These are phyloP conservation scores for Sarcophaga variegata DNA, from an alignment of 2,888 invertebrate species.

Conservation along the genomic window DNA sequence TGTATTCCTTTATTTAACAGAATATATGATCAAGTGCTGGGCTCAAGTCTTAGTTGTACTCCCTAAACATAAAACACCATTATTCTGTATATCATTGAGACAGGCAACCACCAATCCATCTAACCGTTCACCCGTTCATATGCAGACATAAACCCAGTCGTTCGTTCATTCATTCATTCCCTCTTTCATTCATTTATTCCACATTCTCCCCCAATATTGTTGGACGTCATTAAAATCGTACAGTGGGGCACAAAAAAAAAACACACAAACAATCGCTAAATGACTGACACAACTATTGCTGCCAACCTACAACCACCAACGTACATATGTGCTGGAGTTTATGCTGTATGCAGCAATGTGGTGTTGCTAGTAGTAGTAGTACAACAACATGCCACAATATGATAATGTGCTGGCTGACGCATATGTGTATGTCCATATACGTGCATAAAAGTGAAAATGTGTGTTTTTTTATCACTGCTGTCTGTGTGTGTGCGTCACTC, in stretches of 20 bases:
- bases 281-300: no score
- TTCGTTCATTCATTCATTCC: not conserved
- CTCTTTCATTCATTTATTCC: conserved; percentile 12
- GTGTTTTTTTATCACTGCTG: no score
- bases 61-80: conserved; percentile 46
- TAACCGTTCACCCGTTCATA: conserved; percentile 20
- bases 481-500: not conserved
- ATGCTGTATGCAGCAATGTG: conserved; percentile 26
- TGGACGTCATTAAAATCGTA: no score
- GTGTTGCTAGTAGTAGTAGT: not conserved
- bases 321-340: no score
- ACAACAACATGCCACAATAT: conserved; percentile 30
- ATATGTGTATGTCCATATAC: not conserved
- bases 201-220: not conserved
- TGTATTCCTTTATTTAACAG: not conserved
- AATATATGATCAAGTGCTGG: not conserved
- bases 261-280: no score
- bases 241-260: no score
- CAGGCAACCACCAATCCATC: conserved; percentile 3
- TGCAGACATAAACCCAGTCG: not conserved
- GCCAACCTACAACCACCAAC: no score
- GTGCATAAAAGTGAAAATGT: not conserved
- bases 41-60: conserved; percentile 18
- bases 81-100: conserved; percentile 19
- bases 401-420: not conserved